phyloP scores from a whole-genome alignment of 2,797 vertebrate species.

The Odontamblyopus lacepedii region DNA sequence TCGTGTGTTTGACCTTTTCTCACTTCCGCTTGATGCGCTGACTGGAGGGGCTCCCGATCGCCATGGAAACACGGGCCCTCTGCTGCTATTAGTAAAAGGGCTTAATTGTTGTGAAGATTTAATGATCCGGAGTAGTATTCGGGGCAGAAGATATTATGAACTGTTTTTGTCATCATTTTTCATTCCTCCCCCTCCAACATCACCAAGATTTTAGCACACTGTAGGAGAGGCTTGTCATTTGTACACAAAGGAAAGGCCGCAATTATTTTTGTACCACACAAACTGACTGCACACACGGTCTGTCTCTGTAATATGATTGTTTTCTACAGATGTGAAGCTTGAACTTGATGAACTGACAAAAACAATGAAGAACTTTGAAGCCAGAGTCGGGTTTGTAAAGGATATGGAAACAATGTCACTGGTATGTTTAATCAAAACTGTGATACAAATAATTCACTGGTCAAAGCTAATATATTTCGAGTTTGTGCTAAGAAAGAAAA shows the following conservation, averaged over 20 bases:
- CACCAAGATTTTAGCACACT: conserved; percentile 78
- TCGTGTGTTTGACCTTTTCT: conserved; percentile 96
- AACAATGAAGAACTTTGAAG: conserved; percentile 90
- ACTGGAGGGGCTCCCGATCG: conserved; percentile 94
- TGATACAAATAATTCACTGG: conserved; percentile 1
- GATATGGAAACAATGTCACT: conserved; percentile 83
- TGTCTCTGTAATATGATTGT: conserved; percentile 21
- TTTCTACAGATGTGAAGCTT: conserved; percentile 85
- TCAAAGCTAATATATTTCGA: background rate
- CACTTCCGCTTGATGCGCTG: conserved; percentile 89
- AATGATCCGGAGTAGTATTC: conserved; percentile 97
- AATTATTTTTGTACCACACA: conserved; percentile 10
- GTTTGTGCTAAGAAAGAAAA: too few relatives aligned
- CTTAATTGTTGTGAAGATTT: conserved; percentile 99
- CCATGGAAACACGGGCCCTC: conserved; percentile 94
- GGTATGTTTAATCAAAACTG: conserved; percentile 71
- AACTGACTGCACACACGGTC: background rate
- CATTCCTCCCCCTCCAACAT: conserved; percentile 64
- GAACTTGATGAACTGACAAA: conserved; percentile 86
- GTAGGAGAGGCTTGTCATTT: conserved; percentile 32
- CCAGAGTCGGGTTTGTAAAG: conserved; percentile 86
- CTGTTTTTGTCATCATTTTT: conserved; percentile 93
- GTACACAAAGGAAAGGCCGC: conserved; percentile 21
- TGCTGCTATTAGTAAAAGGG: conserved; percentile 92
- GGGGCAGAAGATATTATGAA: conserved; percentile 97